phyloP scores from a whole-genome alignment of 2,113 vertebrate genomes.

The Xiphorhynchus elegans region DNA sequence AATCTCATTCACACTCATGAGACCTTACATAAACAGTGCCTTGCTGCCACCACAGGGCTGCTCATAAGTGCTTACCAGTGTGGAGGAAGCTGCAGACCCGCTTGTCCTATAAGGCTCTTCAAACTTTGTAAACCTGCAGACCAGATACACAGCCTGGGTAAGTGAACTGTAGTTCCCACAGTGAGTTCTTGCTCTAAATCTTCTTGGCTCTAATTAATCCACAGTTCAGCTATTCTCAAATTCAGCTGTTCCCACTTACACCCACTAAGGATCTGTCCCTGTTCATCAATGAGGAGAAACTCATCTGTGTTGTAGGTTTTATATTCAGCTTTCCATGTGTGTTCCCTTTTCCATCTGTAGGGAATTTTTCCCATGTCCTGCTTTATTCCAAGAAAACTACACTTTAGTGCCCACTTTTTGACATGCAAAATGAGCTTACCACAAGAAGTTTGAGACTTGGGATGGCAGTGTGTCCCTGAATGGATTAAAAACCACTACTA shows the following conservation, averaged over 20 bases:
- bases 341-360: not conserved
- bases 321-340: not conserved
- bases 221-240: not conserved
- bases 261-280: not conserved
- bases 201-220: not conserved
- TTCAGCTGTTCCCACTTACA: not conserved
- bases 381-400: not conserved
- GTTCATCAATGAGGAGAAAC: not conserved
- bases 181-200: not conserved
- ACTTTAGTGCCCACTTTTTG: not conserved
- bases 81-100: not conserved
- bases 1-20: constrained; percentile 20
- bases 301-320: not conserved
- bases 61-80: not conserved
- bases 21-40: not conserved
- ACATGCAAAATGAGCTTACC: not conserved
- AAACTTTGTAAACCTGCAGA: not conserved
- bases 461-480: not conserved
- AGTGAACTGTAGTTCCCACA: not conserved
- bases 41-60: not conserved
- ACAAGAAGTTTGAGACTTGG: not conserved
- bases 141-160: not conserved
- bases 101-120: not conserved
- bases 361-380: not conserved
- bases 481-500: not conserved